phyloP scores from a whole-genome alignment of 2,888 invertebrate species.

The Chydorus sphaericus region DNA sequence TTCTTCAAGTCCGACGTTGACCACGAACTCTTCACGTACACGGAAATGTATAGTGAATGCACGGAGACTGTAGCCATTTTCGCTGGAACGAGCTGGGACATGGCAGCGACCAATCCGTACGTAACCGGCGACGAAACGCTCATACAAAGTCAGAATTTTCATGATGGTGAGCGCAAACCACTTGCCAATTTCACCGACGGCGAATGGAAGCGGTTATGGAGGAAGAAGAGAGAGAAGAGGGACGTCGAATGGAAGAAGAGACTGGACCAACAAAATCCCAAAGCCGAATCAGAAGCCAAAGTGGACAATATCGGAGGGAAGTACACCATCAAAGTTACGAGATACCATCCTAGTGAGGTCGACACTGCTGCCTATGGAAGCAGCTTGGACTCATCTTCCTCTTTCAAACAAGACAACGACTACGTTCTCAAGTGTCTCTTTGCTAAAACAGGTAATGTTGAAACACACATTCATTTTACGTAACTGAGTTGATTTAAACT shows the following conservation, averaged over 20 bases:
- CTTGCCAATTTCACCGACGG: constrained; percentile 16
- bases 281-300: constrained; percentile 24
- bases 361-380: too few species aligned
- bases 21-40: constrained; percentile 71
- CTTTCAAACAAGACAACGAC: constrained; percentile 46
- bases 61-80: constrained; percentile 72
- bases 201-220: constrained; percentile 15
- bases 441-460: constrained; percentile 44
- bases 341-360: constrained; percentile 22
- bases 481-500: not conserved
- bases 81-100: constrained; percentile 42
- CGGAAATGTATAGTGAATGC: constrained; percentile 46
- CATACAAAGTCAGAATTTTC: not conserved
- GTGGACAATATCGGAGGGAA: constrained; percentile 16
- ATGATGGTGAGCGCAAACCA: too few species aligned
- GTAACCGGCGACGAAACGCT: too few species aligned
- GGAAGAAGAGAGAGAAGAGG: constrained; percentile 13
- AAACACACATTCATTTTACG: constrained; percentile 13
- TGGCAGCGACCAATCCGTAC: constrained; percentile 19
- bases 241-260: constrained; percentile 13
- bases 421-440: constrained; percentile 74
- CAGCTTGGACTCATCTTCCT: too few species aligned
- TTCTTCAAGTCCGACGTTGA: constrained; percentile 80
- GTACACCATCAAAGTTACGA: constrained; percentile 16
- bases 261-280: constrained; percentile 25